Evolutionary conservation across 2,113 vertebrate species (phyloP).

Genomic region (Pterocles orientalis): DNA sequence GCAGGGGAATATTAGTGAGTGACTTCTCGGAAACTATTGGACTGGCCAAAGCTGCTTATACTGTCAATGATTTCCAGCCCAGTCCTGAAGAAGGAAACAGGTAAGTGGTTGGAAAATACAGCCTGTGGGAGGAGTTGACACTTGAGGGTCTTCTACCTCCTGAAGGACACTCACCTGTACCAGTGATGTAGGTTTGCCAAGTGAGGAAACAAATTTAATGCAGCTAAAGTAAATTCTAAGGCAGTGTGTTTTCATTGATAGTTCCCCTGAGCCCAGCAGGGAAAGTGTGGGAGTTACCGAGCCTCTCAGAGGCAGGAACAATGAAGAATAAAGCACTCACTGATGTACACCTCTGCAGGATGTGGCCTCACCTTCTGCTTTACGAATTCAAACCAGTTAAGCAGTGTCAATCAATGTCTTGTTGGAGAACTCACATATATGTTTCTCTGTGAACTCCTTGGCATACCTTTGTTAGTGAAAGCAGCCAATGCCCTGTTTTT

Average conservation of each 20-base stretch:
- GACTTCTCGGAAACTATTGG: neutral
- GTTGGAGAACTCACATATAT: neutral
- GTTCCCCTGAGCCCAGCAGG: neutral
- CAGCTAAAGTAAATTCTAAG: neutral
- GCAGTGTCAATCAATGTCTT: neutral
- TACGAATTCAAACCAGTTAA: neutral
- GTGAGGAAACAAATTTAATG: neutral
- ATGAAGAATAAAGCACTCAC: neutral
- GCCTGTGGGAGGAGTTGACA: neutral
- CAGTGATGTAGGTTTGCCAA: neutral
- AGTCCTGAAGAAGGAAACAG: neutral
- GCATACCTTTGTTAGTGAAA: neutral
- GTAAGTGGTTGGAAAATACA: neutral
- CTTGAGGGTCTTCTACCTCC: neutral
- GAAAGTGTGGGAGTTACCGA: neutral
- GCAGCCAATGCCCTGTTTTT: neutral
- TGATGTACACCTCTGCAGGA: neutral
- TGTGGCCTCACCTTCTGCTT: neutral
- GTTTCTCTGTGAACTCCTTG: neutral
- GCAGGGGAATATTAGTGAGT: neutral
- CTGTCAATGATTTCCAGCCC: neutral
- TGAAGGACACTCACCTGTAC: neutral
- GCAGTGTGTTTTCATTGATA: neutral
- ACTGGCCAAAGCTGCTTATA: neutral
- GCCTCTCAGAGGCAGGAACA: neutral